Evolutionary conservation across 2,888 invertebrate species (phyloP).

Genomic region (Gryllus longicercus): DNA sequence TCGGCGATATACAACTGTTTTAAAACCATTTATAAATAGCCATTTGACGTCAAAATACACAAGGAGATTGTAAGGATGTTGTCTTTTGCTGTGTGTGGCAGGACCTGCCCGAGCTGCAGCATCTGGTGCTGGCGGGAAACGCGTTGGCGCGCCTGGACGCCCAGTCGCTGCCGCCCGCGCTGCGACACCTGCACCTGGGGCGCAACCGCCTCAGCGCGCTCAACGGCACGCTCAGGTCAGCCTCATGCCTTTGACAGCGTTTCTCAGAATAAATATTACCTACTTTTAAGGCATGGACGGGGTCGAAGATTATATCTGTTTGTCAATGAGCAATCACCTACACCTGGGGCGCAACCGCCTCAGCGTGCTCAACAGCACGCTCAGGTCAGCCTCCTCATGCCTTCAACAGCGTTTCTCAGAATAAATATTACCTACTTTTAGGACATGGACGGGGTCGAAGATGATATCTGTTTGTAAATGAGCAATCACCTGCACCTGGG

Average conservation of each 20-base stretch:
- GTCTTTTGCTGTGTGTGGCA: constrained; percentile 43
- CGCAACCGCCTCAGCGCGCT: constrained; percentile 54
- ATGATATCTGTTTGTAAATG: no score
- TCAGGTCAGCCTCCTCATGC: constrained; percentile 68
- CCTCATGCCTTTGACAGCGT: constrained; percentile 58
- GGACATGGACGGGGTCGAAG: constrained; percentile 56
- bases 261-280: no score
- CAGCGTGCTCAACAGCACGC: constrained; percentile 68
- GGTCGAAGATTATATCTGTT: constrained; percentile 56
- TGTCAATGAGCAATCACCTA: constrained; percentile 37
- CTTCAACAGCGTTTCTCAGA: neutral
- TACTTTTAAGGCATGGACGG: no score
- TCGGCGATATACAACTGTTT: no score
- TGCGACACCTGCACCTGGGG: constrained; percentile 46
- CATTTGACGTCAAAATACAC: no score
- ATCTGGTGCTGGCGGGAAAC: constrained; percentile 71
- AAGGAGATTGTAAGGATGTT: neutral
- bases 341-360: constrained; percentile 43
- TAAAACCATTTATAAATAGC: no score
- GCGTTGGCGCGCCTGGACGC: constrained; percentile 69
- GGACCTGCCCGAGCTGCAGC: constrained; percentile 61
- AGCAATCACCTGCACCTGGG: neutral
- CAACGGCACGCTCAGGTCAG: constrained; percentile 69
- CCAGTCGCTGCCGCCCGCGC: constrained; percentile 64
- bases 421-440: no score